Evolutionary conservation across 2,888 invertebrate genomes (phyloP), one percentile per base, ranked within the genome.

Genomic region (Synergus umbraculus): DNA sequence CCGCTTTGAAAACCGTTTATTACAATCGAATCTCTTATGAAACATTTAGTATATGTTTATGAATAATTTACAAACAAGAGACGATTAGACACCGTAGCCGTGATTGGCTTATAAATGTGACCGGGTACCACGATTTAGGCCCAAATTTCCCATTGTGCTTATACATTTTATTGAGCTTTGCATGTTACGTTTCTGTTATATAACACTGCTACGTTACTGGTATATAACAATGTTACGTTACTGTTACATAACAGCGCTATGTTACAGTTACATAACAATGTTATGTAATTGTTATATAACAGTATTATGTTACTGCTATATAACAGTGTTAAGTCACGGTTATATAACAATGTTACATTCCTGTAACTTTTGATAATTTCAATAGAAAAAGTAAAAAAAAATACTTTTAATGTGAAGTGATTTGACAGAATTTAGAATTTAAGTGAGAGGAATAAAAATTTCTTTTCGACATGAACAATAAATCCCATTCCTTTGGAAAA

Each of bases 1-100:
- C 65, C 54, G 78, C 69, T 82, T 76, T 79, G 79, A 79, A 79
- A 82, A 78, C 78, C 73, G 49, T 76, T 81, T 60, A 60, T 9
- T 60, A 60, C 82, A 64, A 81, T 83, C 78, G 76, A 81, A 81
- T 84, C 83, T 87, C 85, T 73, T 73, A 87, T 86, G 88, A 91
- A 90, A 91, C 90, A 91, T 89, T 89, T 88, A 91, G 87, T 88
- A 85, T 83, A 84, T 83, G 83, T 85, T 76, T 79, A 86, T 86
- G 83, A 88, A 88, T 89, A 88, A 85, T 88, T 88, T 88, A 89
- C 89, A 89, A 90, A 90, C 88, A 89, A 87, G 88, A 91, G 90
- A 91, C 89, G 89, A 89, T 88, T 87, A 89, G 87, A 90, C 88
- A 89, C 86, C 85, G 81, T 83, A 81, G 84, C 79, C 83, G 79